Base-by-base conservation (phyloP, 2,797 vertebrate genomes). In the Hemitrygon akajei region DNA sequence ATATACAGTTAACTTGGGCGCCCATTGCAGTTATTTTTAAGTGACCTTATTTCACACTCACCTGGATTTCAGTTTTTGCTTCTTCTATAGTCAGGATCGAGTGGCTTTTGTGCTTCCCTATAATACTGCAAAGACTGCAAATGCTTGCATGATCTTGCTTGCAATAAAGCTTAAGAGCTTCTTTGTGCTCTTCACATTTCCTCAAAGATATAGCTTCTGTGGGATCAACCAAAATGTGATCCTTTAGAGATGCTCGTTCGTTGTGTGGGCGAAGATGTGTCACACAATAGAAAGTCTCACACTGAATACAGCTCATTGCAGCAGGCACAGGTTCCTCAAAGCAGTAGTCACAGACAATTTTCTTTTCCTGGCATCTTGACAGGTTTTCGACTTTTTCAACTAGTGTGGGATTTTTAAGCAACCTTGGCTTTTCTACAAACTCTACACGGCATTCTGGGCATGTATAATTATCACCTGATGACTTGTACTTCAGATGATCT, bases 401-500 rank as follows among this genome's bases (percentile, higher is more conserved):
- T 5, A 94, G 81, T 25, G 75, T 66, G 5, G 58, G 40, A 87
- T 94, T 93, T 95, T 95, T 94, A 66, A 89, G 94, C 89, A 95
- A 91, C 93, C 89, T 95, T 76, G 12, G 93, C 37, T 94, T 95
- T 95, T 95, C 22, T 63, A 93, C 94, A 80, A 93, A 94, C 60
- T 87, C 69, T 87, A 94, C 22, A 60, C 95, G 93, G 58, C 71
- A 93, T 94, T 94, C 84, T 94, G 89, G 80, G 94, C 94, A 94
- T 94, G 94, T 95, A 56, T 95, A 94, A 95, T 94, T 94, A 94
- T 63, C 94, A 94, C n/a, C 93, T 94, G 94, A 93, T 82, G 93
- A 27, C 94, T 95, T 94, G 93, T 73, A 95, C 94, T 95, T 95
- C 95, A 95, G 95, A 94, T 95, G 95, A 95, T 94, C 76, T 94